Conservation (phyloP, 1,140 invertebrate genomes). For the Penaeus chinensis region DNA sequence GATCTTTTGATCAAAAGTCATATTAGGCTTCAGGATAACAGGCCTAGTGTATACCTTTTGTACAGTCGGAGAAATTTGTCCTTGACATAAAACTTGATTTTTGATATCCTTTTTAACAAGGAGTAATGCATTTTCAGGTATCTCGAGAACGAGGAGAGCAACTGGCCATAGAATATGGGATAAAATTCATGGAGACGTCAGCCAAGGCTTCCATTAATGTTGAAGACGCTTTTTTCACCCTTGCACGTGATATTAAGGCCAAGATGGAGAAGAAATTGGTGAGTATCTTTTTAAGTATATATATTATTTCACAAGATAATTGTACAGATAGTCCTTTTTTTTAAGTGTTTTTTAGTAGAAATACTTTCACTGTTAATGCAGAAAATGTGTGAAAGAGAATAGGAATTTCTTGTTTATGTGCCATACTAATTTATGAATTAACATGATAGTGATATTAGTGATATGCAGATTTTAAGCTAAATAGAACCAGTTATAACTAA, state of each 20-base stretch:
- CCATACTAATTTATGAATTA: no score
- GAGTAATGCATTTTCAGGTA: constrained; percentile 68
- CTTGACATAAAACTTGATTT: not conserved
- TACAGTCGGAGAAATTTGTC: no score
- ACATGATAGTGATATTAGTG: no score
- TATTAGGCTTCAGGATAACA: no score
- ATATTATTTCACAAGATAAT: constrained; percentile 12
- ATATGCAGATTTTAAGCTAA: no score
- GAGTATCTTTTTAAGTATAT: constrained; percentile 67
- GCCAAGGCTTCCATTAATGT: constrained; percentile 99
- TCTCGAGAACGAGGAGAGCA: constrained; percentile 79
- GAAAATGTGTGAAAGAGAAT: no score
- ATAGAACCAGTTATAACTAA: no score
- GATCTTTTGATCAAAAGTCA: no score
- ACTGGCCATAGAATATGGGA: constrained; percentile 90
- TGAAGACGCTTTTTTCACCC: constrained; percentile 95
- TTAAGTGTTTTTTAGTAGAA: no score
- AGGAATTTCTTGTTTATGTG: no score
- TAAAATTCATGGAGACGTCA: constrained; percentile 98
- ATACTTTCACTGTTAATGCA: no score
- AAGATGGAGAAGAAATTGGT: constrained; percentile 97
- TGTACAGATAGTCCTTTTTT: constrained; percentile 9
- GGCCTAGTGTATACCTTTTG: no score
- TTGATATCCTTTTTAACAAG: constrained; percentile 2
- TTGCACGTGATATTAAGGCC: constrained; percentile 93